Conservation (phyloP, 1,140 invertebrate species). For the Pseudoatta argentina region DNA sequence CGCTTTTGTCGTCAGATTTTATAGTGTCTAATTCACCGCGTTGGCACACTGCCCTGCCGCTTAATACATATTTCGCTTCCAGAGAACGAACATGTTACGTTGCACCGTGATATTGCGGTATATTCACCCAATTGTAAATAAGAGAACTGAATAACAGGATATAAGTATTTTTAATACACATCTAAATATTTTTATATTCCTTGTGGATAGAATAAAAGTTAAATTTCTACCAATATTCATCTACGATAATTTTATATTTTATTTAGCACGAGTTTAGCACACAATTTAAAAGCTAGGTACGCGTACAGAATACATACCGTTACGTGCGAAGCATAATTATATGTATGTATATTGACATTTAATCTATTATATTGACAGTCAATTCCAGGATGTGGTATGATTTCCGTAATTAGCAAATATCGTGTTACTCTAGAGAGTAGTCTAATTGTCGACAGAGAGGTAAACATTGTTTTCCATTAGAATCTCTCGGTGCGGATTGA, state of each 20-base stretch:
- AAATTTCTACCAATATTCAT: neutral
- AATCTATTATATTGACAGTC: constrained; percentile 1
- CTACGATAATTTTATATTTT: neutral
- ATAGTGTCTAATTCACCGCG: constrained; percentile 26
- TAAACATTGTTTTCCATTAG: constrained; percentile 48
- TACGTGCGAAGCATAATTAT: neutral
- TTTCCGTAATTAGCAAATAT: constrained; percentile 27
- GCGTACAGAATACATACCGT: neutral
- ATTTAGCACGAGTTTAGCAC: neutral
- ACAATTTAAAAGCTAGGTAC: neutral
- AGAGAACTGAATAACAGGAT: neutral
- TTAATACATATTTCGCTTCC: neutral
- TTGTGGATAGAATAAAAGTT: neutral
- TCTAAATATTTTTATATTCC: constrained; percentile 12
- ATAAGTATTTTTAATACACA: neutral
- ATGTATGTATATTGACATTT: neutral
- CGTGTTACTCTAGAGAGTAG: neutral
- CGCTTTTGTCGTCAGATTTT: constrained; percentile 35
- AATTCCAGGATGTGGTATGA: neutral
- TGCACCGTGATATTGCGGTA: neutral
- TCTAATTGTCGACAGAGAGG: neutral
- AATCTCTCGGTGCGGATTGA: constrained; percentile 34
- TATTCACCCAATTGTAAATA: constrained; percentile 1
- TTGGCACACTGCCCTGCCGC: neutral
- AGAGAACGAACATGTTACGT: neutral